These are phyloP conservation scores for Athripsodes cinereus DNA, from an alignment of 2,888 invertebrate genomes.

Conservation along the genomic window DNA sequence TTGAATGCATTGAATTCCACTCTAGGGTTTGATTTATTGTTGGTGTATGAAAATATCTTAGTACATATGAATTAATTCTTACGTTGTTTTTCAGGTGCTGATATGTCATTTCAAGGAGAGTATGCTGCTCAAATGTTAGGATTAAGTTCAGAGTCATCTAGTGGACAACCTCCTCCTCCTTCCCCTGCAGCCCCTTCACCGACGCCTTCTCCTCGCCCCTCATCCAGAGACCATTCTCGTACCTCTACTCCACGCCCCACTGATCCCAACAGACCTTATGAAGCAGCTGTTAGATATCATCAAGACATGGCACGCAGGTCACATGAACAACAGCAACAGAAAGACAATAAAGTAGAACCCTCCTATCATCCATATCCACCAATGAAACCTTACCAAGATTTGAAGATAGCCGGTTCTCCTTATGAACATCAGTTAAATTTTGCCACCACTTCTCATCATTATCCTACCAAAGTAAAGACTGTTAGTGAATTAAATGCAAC, in stretches of 20 bases:
- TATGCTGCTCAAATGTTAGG: conserved; percentile 87
- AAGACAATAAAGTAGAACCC: conserved; percentile 14
- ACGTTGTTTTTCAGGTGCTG: conserved; percentile 56
- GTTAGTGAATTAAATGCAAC: conserved; percentile 25
- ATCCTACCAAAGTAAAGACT: conserved; percentile 26
- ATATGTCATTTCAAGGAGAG: conserved; percentile 85
- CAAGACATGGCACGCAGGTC: conserved; percentile 21
- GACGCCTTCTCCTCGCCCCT: conserved; percentile 30
- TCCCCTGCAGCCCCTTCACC: conserved; percentile 33
- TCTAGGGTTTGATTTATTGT: too few species aligned
- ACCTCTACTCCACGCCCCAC: conserved; percentile 13
- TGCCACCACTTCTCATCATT: conserved; percentile 20
- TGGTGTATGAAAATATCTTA: too few species aligned
- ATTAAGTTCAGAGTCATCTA: conserved; percentile 52
- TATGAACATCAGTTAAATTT: conserved; percentile 26
- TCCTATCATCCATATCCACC: conserved; percentile 19
- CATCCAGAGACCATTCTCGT: conserved; percentile 23
- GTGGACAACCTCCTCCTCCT: conserved; percentile 31
- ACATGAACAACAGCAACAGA: conserved; percentile 17
- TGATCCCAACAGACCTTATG: conserved; percentile 22
- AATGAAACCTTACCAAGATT: conserved; percentile 23
- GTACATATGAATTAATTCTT: too few species aligned
- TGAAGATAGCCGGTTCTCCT: conserved; percentile 20
- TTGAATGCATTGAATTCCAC: too few species aligned
- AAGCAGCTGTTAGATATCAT: conserved; percentile 24